Conservation (phyloP, 1,140 invertebrate genomes). For the Spodoptera frugiperda region DNA sequence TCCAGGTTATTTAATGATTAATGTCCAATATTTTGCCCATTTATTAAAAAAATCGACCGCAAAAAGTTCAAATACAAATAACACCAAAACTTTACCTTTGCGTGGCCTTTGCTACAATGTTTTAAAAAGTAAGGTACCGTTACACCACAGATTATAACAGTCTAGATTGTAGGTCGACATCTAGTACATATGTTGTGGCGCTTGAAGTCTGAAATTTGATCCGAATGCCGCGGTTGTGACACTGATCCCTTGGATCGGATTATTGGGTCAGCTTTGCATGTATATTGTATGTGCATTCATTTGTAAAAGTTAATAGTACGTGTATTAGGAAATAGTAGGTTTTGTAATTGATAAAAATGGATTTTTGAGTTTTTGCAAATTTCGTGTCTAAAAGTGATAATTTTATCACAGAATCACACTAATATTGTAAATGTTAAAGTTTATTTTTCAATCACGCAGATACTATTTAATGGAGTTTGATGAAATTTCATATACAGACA, state of each 20-base stretch:
- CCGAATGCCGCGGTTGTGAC: slow-evolving; percentile 12
- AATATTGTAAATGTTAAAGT: too few species aligned
- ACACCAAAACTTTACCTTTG: neutral
- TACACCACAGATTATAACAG: neutral
- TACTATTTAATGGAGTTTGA: too few species aligned
- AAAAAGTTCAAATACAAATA: neutral
- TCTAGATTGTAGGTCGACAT: neutral
- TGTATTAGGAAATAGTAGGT: neutral
- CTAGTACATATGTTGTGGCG: neutral
- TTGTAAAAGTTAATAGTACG: neutral
- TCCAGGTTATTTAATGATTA: too few species aligned
- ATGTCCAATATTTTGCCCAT: too few species aligned
- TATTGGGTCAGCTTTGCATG: slow-evolving; percentile 27
- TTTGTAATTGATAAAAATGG: neutral
- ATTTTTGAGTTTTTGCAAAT: neutral
- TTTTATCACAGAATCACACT: too few species aligned
- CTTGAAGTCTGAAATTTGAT: slow-evolving; percentile 18
- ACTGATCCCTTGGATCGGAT: neutral
- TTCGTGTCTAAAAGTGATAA: too few species aligned
- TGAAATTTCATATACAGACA: too few species aligned
- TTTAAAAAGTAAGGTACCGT: slow-evolving; percentile 4
- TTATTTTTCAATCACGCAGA: too few species aligned
- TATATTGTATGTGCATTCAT: neutral
- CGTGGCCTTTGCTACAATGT: neutral
- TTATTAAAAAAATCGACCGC: neutral